phyloP scores from a whole-genome alignment of 2,888 invertebrate genomes.

The Acanthopleura granulata region DNA sequence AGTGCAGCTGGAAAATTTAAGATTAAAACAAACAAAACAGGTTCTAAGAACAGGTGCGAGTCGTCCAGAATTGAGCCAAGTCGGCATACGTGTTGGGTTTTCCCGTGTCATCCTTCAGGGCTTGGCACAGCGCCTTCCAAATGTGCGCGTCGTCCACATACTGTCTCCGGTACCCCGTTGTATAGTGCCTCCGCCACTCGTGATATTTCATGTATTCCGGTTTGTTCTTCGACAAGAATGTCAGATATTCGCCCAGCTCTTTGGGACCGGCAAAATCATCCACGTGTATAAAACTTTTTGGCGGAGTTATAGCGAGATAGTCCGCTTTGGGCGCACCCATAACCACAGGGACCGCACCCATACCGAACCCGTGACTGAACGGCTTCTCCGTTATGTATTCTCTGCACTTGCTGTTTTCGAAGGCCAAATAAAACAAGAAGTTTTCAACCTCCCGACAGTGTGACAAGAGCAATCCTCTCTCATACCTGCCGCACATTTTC shows the following conservation, averaged over 20 bases:
- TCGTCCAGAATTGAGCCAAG: neutral
- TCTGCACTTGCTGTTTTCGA: neutral
- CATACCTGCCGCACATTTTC: neutral
- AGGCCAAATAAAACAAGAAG: neutral
- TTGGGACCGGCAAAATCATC: neutral
- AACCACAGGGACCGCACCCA: neutral
- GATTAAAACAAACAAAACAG: too few species aligned
- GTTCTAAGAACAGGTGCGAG: too few species aligned
- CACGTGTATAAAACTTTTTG: neutral
- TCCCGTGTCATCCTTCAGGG: neutral
- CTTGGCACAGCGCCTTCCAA: neutral
- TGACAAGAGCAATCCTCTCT: neutral
- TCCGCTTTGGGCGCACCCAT: conserved; percentile 1
- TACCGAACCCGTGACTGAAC: neutral
- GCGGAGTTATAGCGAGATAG: neutral
- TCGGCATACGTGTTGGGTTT: neutral
- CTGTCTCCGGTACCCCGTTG: neutral
- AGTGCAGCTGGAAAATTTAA: too few species aligned
- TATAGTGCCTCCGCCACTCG: neutral
- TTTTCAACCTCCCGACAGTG: neutral
- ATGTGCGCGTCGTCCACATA: neutral
- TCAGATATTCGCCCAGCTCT: neutral
- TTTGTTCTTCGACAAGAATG: neutral
- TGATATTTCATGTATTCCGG: neutral
- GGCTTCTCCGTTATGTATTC: neutral